Evolutionary conservation across 1,140 invertebrate species (phyloP), one percentile per base, ranked within the genome.

Genomic region (Andrena cerasifolii): DNA sequence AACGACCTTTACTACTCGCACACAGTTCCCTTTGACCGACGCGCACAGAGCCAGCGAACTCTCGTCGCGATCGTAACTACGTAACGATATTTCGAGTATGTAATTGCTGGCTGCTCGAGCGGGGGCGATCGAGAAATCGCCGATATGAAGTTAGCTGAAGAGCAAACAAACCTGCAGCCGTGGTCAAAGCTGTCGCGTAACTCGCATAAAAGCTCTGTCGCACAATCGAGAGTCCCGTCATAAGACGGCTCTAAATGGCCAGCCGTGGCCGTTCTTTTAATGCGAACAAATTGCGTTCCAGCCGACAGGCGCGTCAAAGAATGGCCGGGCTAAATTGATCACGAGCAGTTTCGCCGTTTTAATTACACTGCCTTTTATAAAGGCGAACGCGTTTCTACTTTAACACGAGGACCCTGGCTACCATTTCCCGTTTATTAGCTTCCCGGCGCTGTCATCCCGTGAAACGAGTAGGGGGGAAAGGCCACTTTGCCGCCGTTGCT

Each of bases 311-410:
- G n/a, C 53, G 28, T 76, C 73, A 68, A 68, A 67, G 73, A 58
- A 58, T 47, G 28, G 14, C 0, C 28, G 3, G n/a, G 63, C 18
- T 67, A 76, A 76, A 68, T 68, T 68, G 40, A 76, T 76, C 73
- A 58, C 67, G 63, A 36, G 63, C 21, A 36, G 73, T 76, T 68
- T 75, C 62, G 53, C 73, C 36, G 14, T 75, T 68, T 76, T 58
- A 68, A 76, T 68, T 67, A 68, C 63, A 26, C 1, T 7, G 26
- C 40, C 63, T 76, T 67, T 56, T 45, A n/a, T n/a, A 76, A 58
- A 67, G 51, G 14, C 2, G 63, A 33, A 36, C 63, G 72, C 62
- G 63, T 68, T 49, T 36, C 45, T 62, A 28, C 47, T 62, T 75
- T 67, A 75, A 58, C n/a, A 53, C 63, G 8, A n/a, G n/a, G n/a